Evolutionary conservation across 2,888 invertebrate species (phyloP).

Genomic region (Pilophorus perplexus): DNA sequence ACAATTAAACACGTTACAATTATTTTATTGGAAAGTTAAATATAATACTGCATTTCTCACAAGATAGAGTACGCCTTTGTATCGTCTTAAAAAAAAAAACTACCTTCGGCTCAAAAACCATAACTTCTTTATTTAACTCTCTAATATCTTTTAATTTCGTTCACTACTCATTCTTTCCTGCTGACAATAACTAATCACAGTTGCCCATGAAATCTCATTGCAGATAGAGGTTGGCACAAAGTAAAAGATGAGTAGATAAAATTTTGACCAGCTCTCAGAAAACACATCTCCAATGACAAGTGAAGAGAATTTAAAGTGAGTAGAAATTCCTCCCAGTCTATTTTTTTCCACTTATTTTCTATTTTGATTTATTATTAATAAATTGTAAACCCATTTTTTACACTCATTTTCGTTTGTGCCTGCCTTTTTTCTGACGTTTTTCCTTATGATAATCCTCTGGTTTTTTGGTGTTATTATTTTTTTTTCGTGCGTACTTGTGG

Average conservation of each 20-base stretch:
- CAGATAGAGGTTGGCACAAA: conserved; percentile 43
- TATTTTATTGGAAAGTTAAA: too few species aligned
- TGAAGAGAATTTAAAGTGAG: conserved; percentile 40
- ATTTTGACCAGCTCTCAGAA: conserved; percentile 29
- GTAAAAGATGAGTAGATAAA: conserved; percentile 39
- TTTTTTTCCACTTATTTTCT: conserved; percentile 14
- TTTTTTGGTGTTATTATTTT: too few species aligned
- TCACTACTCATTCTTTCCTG: neutral
- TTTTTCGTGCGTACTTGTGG: conserved; percentile 15
- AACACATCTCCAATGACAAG: conserved; percentile 42
- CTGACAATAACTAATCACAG: conserved; percentile 1
- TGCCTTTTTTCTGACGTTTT: conserved; percentile 37
- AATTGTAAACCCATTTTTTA: too few species aligned
- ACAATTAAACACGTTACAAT: too few species aligned
- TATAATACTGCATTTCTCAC: too few species aligned
- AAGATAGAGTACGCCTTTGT: too few species aligned
- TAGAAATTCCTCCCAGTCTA: conserved; percentile 7
- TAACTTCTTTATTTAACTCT: too few species aligned
- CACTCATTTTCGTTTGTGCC: conserved; percentile 38
- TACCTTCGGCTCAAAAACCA: too few species aligned
- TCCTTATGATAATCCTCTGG: neutral
- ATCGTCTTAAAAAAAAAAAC: too few species aligned
- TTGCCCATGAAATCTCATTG: conserved; percentile 22
- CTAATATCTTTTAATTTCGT: neutral
- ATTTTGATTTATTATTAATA: too few species aligned